A percentile compares a stretch with the other conserved stretches of the same genome.
phyloP scores from a whole-genome alignment of 2,888 invertebrate genomes.

The Polyploca ridens region DNA sequence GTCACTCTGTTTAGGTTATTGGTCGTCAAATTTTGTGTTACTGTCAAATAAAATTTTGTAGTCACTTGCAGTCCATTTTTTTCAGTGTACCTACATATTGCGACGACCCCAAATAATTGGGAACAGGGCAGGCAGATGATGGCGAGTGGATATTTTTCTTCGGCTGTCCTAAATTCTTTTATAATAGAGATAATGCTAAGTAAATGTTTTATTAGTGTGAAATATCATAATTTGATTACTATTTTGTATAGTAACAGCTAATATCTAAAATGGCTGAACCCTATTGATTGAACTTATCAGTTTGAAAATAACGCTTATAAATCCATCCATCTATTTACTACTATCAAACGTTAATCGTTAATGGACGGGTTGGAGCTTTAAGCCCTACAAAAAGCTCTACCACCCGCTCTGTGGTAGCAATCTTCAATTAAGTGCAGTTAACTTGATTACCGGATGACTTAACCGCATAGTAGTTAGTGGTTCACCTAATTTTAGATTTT shows the following conservation, averaged over 20 bases:
- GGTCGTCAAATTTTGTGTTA: too few relatives aligned
- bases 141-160: background rate
- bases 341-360: background rate
- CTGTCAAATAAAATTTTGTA: too few relatives aligned
- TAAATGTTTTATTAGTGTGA: background rate
- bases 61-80: too few relatives aligned
- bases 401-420: background rate
- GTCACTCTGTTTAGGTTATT: too few relatives aligned
- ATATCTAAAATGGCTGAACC: too few relatives aligned
- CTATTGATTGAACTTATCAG: too few relatives aligned
- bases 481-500: background rate
- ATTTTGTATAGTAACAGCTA: background rate
- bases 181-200: background rate
- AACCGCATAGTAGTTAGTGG: background rate
- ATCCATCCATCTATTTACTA: background rate
- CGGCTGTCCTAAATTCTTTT: background rate
- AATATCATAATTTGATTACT: background rate
- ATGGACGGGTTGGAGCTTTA: background rate
- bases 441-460: conserved; percentile 7
- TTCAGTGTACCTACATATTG: too few relatives aligned
- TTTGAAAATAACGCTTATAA: background rate
- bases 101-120: too few relatives aligned
- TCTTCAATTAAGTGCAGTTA: conserved; percentile 1
- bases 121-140: too few relatives aligned
- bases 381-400: background rate